Base-by-base conservation (phyloP, 2,113 vertebrate species). In the Oceanites oceanicus region DNA sequence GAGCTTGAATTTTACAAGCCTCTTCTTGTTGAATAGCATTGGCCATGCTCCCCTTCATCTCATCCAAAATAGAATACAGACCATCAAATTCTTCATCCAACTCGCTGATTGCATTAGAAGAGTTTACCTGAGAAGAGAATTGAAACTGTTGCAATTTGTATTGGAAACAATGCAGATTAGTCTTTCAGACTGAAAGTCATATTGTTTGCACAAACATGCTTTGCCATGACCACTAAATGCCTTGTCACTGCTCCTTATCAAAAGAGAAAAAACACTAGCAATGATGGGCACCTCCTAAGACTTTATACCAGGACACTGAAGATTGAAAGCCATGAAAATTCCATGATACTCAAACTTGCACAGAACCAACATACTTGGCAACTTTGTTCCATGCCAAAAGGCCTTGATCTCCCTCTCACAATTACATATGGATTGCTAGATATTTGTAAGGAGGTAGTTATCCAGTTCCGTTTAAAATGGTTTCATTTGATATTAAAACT, bases 21-120 rank as follows among this genome's bases (percentile, higher is more conserved):
- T 98, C 98, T 75, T 99, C 99, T 90, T 99, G 98, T 78, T 98
- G 98, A 86, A 99, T 99, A 83, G 94, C 93, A 45, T 73, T 98
- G 66, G 97, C 70, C 97, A 99, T 99, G 68, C 95, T 98, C 71
- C 97, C 98, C 72, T 99, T 99, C 97, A 98, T 98, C 65, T 99
- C 98, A 53, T 99, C 98, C 72, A 99, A 52, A 49, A 99, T 70
- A 63, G 99, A 98, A 70, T 98, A 98, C 10, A 99, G 96, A 61
- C 97, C 96, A 91, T 99, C 99, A 97, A 99, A 99, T 93, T 99
- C 99, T 96, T 98, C 98, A 97, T 99, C 99, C 91, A 99, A 95
- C 40, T 99, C 99, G 2, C 98, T 98, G 82, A 98, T 98, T 86
- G 98, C 98, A 81, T 97, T 98, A 61, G 98, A 98, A 75, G 99